Evolutionary conservation across 30 jellyfish, hydroid and myxozoan species (phyloP), one percentile per base, ranked within the genome.

Genomic region (Hydra vulgaris): DNA sequence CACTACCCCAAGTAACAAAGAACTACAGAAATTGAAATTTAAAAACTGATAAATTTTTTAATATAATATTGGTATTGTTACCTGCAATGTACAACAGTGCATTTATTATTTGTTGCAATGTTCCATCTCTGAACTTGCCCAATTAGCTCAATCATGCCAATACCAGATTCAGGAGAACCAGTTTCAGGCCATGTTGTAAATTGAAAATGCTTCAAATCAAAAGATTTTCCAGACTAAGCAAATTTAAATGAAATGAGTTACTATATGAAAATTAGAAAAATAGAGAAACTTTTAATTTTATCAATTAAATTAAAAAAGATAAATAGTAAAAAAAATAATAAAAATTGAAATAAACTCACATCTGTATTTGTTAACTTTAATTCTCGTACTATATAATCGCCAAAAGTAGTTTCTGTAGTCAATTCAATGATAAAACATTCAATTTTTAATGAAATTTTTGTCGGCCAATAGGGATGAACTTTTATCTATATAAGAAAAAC

Each of bases 61-160:
- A 40, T 40, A 40, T 3, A 40, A 68, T n/a, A 68, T n/a, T n/a
- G n/a, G n/a, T n/a, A 68, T 8, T 68, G 76, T 0, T 66, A 94
- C 99, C 99, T 94, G 96, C 99, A 94, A 55, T 94, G 99, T 22
- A 94, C 99, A 18, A 94, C 81, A 17, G 88, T 79, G n/a, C 78
- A 54, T 70, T 66, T 81, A 69, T 78, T 86, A 17, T 84, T 92
- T 23, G 71, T 81, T 0, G 95, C 21, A 1, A 74, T 74, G 67
- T 88, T 94, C 96, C 99, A 88, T 54, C 87, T 94, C 25, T 88
- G 95, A 18, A 94, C 99, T 26, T 88, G 99, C 0, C 96, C 99
- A 78, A 94, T 88, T 81, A 94, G 77, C 54, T 94, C 95, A 54
- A 94, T 88, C 73, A 88, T 76, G 3, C 95, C 96, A 71, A 81